These are phyloP conservation scores for Tangachromis dhanisi DNA, from an alignment of 2,113 vertebrate genomes.

Conservation along the genomic window DNA sequence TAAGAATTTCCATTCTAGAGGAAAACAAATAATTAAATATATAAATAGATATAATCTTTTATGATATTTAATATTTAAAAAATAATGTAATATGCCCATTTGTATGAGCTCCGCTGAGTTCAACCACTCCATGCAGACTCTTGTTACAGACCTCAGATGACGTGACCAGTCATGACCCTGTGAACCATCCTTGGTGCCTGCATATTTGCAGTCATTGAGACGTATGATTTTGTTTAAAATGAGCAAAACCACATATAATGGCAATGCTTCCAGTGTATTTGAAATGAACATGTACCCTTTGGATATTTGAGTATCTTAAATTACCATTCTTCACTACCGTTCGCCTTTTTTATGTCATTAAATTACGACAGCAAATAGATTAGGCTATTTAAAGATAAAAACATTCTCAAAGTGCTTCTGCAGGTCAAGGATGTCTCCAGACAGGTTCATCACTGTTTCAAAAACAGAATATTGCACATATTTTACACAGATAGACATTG, in stretches of 20 bases:
- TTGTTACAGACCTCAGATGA: slow-evolving; percentile 78
- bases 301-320: neutral
- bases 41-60: neutral
- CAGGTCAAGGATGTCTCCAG: slow-evolving; percentile 56
- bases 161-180: slow-evolving; percentile 82
- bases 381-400: neutral
- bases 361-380: neutral
- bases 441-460: slow-evolving; percentile 81
- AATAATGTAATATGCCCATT: neutral
- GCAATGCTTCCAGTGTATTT: neutral
- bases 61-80: neutral
- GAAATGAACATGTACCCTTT: neutral
- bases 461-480: slow-evolving; percentile 51
- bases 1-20: neutral
- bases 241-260: neutral
- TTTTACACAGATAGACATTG: slow-evolving; percentile 71
- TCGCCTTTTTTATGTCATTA: neutral
- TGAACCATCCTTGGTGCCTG: slow-evolving; percentile 72
- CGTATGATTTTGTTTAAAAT: neutral
- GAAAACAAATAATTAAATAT: neutral
- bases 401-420: slow-evolving; percentile 11
- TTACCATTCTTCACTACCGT: neutral
- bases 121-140: slow-evolving; percentile 90
- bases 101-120: slow-evolving; percentile 63
- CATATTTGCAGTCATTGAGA: neutral